A percentile compares a stretch with the other conserved stretches of the same genome.
Evolutionary conservation across 2,113 vertebrate species (phyloP).

Genomic region (Panthera uncia): DNA sequence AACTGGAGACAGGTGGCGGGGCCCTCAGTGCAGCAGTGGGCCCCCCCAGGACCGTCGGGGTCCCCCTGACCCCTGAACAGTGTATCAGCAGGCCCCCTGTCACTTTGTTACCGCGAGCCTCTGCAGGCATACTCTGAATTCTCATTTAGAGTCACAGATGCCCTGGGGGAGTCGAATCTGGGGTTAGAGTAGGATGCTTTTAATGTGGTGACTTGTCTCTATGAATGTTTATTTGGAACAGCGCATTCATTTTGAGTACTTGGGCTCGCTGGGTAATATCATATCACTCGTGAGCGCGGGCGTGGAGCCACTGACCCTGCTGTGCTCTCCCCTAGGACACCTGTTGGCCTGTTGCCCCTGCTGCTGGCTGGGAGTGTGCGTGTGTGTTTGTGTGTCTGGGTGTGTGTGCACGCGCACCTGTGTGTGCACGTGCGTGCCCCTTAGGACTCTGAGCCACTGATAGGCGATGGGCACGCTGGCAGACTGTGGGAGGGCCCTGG

Average conservation of each 20-base stretch:
- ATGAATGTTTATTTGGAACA: too few species aligned
- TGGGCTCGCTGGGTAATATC: neutral
- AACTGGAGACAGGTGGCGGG: too few species aligned
- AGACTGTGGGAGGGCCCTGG: accelerated
- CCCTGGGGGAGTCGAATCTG: neutral
- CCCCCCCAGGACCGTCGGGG: neutral
- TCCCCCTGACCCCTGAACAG: neutral
- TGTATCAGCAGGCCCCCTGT: neutral
- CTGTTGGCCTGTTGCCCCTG: neutral
- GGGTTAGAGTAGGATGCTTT: neutral
- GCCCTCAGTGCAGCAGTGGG: neutral
- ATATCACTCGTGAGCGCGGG: accelerated
- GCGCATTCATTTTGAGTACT: neutral
- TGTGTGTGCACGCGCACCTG: too few species aligned
- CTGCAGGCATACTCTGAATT: neutral
- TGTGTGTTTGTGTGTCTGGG: neutral
- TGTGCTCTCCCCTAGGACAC: neutral
- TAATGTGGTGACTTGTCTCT: neutral
- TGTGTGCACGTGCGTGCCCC: neutral
- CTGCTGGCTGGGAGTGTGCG: neutral
- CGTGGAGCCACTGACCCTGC: accelerated
- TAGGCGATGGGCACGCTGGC: accelerated
- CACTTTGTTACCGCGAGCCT: neutral
- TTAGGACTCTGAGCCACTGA: neutral
- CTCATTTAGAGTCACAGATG: too few species aligned